Evolutionary conservation across 2,888 invertebrate species (phyloP), one percentile per base, ranked within the genome.

Genomic region (Nomada ferruginata): DNA sequence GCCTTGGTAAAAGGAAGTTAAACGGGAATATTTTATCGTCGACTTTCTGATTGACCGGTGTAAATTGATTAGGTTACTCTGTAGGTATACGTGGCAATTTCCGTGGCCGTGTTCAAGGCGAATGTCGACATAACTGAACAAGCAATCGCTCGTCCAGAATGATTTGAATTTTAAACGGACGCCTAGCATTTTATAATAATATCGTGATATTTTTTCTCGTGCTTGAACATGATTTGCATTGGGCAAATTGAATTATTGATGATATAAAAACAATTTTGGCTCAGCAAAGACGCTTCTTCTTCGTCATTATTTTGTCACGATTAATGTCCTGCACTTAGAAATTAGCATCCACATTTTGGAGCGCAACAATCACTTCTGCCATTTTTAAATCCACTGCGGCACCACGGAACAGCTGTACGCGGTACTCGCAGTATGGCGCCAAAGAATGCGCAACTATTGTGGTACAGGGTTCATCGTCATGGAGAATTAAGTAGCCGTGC

Each of bases 31-130:
- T 61, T 65, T 70, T 74, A 69, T 70, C 69, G 69, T 29, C 61
- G 47, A 18, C 36, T 50, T 44, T 74, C 59, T 61, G 81, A 79
- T 79, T 74, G 79, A 66, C 70, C 69, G 57, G 36, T 65, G 73
- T 65, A 73, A 73, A 69, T 73, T 73, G 81, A 81, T 79, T 70
- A 63, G 66, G 52, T 72, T 70, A 77, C 53, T 52, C 23, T 26
- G 20, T 9, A 50, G 61, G 61, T 42, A 47, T 15, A 23, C 29
- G 44, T 50, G 20, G 42, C 42, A 61, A 64, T 64, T 36, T 63
- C 63, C 59, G 42, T 29, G 65, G 13, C 42, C 29, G 26, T n/a
- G 64, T 59, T 23, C 64, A 50, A 76, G 26, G 15, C 36, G 53
- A 26, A 53, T 36, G 47, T 47, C 60, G 26, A 53, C n/a, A 36